Evolutionary conservation across 2,888 invertebrate species (phyloP).

Genomic region (Heteromyza rotundicornis): DNA sequence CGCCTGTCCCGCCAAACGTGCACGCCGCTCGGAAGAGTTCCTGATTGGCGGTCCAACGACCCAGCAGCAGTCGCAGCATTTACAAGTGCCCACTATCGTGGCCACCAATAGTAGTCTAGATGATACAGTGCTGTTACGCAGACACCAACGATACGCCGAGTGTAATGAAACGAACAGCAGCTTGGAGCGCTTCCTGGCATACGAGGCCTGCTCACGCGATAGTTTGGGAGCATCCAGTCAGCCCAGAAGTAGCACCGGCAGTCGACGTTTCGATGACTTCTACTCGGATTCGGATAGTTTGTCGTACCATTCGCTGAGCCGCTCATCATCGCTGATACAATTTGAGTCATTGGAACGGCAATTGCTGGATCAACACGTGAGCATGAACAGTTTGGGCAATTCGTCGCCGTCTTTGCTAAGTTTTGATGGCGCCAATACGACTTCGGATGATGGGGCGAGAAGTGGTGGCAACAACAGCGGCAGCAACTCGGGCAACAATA

Average conservation of each 20-base stretch:
- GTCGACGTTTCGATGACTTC: slow-evolving; percentile 59
- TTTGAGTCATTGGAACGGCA: slow-evolving; percentile 83
- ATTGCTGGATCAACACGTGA: slow-evolving; percentile 65
- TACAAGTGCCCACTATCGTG: background rate
- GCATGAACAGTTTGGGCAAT: slow-evolving; percentile 56
- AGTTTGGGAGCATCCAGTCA: slow-evolving; percentile 45
- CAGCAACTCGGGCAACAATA: slow-evolving; percentile 47
- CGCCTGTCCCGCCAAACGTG: slow-evolving; percentile 76
- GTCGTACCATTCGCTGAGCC: slow-evolving; percentile 70
- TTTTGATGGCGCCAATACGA: slow-evolving; percentile 42
- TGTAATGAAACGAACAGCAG: slow-evolving; percentile 42
- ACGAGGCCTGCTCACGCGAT: slow-evolving; percentile 46
- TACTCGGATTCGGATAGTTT: slow-evolving; percentile 62
- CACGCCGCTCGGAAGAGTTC: slow-evolving; percentile 67
- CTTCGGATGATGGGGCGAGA: slow-evolving; percentile 26
- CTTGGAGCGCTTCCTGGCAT: slow-evolving; percentile 47
- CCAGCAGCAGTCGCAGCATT: slow-evolving; percentile 15
- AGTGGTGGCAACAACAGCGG: slow-evolving; percentile 40
- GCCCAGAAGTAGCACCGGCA: slow-evolving; percentile 48
- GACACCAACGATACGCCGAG: slow-evolving; percentile 24
- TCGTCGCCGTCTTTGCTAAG: slow-evolving; percentile 60
- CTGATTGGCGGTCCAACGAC: slow-evolving; percentile 11
- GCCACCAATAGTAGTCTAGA: slow-evolving; percentile 36
- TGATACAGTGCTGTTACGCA: slow-evolving; percentile 45
- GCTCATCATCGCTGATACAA: slow-evolving; percentile 82